These are phyloP conservation scores for Chascanopsetta lugubris DNA, from an alignment of 2,113 vertebrate genomes.

Conservation along the genomic window DNA sequence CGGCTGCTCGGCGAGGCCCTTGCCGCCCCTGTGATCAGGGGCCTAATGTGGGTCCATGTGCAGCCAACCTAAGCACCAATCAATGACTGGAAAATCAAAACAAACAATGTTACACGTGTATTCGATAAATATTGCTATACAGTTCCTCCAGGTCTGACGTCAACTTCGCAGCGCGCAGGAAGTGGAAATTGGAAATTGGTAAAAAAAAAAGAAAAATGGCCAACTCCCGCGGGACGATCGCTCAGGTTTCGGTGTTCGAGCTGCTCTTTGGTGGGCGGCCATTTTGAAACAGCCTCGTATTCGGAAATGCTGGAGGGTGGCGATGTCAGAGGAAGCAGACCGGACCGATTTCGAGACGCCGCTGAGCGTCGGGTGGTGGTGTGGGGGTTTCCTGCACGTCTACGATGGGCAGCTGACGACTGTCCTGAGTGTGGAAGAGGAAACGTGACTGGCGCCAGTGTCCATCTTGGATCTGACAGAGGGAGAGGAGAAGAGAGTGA, in stretches of 20 bases:
- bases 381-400: conserved; percentile 82
- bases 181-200: conserved; percentile 26
- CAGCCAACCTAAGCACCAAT: conserved; percentile 77
- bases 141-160: conserved; percentile 76
- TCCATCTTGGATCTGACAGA: conserved; percentile 90
- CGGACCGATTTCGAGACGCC: conserved; percentile 86
- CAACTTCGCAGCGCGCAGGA: conserved; percentile 16
- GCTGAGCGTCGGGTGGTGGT: conserved; percentile 77
- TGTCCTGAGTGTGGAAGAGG: conserved; percentile 91
- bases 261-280: conserved; percentile 48
- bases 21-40: conserved; percentile 64
- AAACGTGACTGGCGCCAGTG: conserved; percentile 91
- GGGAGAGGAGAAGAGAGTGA: neutral
- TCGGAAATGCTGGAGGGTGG: conserved; percentile 12
- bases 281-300: conserved; percentile 26
- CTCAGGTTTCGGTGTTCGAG: conserved; percentile 22
- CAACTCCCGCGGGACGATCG: conserved; percentile 17
- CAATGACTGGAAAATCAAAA: conserved; percentile 37
- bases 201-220: conserved; percentile 12
- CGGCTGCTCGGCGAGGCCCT: conserved; percentile 61
- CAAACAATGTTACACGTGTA: conserved; percentile 54
- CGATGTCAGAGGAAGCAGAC: conserved; percentile 95
- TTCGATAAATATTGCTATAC: conserved; percentile 67
- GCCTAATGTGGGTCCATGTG: conserved; percentile 72
- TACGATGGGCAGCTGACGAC: conserved; percentile 89